These are phyloP conservation scores for Protomyctophum bolini DNA, from an alignment of 2,113 vertebrate species.

Conservation along the genomic window DNA sequence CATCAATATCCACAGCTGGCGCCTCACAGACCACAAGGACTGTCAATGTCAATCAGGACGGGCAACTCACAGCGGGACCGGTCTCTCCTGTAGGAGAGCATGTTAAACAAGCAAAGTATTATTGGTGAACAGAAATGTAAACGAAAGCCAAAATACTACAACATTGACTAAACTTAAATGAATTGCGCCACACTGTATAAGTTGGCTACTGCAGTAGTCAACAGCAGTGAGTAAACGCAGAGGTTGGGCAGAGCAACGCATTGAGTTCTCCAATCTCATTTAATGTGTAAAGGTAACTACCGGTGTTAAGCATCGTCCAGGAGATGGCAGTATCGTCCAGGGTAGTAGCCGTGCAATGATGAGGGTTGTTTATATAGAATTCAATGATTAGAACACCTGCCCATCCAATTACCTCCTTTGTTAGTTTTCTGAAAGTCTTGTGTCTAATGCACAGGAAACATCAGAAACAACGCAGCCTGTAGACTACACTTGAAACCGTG, in stretches of 20 bases:
- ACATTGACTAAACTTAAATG: background rate
- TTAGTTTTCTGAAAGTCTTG: conserved; percentile 2
- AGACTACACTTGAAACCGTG: no score
- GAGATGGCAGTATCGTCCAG: conserved; percentile 62
- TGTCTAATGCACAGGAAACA: no score
- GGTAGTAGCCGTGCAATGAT: background rate
- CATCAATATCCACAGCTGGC: conserved; percentile 61
- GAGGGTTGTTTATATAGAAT: conserved; percentile 19
- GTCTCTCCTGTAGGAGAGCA: conserved; percentile 1
- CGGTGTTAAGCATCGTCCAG: conserved; percentile 37
- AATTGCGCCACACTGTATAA: background rate
- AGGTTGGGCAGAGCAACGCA: background rate
- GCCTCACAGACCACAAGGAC: conserved; percentile 52
- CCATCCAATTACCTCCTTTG: conserved; percentile 29
- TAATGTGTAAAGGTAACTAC: background rate
- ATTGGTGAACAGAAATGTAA: background rate
- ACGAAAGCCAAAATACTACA: background rate
- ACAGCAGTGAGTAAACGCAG: background rate
- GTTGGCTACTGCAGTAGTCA: background rate
- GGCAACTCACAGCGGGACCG: conserved; percentile 19
- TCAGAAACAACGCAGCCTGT: no score
- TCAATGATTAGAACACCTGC: conserved; percentile 54
- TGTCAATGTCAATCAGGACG: conserved; percentile 52
- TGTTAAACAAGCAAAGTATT: background rate
- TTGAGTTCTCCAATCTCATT: background rate